Evolutionary conservation across 2,888 invertebrate species (phyloP).

Genomic region (Drosophila sordidapex): DNA sequence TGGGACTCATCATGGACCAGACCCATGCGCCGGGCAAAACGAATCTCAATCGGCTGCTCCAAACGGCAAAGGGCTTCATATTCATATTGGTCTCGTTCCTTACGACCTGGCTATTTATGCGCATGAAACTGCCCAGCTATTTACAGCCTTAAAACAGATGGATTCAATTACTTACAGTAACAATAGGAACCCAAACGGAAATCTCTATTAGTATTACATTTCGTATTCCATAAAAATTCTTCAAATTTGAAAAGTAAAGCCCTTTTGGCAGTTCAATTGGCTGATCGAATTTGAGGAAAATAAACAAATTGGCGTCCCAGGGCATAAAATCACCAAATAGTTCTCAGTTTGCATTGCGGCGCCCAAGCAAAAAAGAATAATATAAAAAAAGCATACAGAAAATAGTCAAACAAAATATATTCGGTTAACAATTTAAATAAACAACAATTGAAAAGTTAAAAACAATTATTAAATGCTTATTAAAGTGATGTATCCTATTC

Average conservation of each 20-base stretch:
- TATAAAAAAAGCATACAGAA: no score
- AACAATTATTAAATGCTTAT: no score
- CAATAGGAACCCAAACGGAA: background rate
- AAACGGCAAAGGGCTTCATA: slow-evolving; percentile 92
- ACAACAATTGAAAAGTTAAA: no score
- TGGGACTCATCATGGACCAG: slow-evolving; percentile 91
- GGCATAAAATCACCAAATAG: no score
- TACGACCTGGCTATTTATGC: slow-evolving; percentile 98
- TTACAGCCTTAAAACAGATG: slow-evolving; percentile 85
- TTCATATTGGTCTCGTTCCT: slow-evolving; percentile 96
- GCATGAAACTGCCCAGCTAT: slow-evolving; percentile 97
- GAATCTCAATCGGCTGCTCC: slow-evolving; percentile 90
- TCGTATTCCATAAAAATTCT: background rate
- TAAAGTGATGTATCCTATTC: no score
- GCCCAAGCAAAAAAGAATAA: no score
- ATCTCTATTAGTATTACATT: slow-evolving; percentile 43
- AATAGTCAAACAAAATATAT: no score
- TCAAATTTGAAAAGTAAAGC: background rate
- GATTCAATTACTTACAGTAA: background rate
- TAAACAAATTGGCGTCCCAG: no score
- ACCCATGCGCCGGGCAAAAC: slow-evolving; percentile 86
- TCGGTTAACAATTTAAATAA: no score
- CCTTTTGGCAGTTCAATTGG: no score
- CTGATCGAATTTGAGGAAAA: no score
- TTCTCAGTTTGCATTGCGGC: no score